Conservation (phyloP, 2,797 vertebrate genomes). For the Gobio occitaniae region DNA sequence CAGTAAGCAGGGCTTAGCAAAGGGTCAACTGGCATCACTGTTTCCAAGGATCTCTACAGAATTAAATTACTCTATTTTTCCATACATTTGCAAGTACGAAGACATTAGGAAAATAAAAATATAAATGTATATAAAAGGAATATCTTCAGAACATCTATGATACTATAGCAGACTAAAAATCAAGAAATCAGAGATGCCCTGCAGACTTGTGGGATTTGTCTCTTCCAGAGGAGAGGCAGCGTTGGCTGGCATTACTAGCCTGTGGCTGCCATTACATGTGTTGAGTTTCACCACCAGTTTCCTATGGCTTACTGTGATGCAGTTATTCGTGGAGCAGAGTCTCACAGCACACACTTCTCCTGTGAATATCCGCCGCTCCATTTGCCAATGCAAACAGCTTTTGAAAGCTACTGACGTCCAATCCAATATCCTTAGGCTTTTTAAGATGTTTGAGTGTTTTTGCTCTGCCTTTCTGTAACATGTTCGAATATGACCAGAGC, state of each 20-base stretch:
- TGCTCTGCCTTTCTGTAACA: constrained; percentile 65
- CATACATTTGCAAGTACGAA: constrained; percentile 16
- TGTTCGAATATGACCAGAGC: constrained; percentile 76
- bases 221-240: constrained; percentile 72
- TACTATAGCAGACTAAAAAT: constrained; percentile 65
- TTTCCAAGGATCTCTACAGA: not conserved
- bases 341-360: constrained; percentile 79
- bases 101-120: constrained; percentile 18
- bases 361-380: constrained; percentile 69
- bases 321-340: constrained; percentile 73
- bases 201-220: constrained; percentile 65
- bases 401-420: constrained; percentile 77
- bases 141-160: not conserved
- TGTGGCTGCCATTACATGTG: constrained; percentile 81
- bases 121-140: constrained; percentile 10
- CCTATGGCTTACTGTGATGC: constrained; percentile 76
- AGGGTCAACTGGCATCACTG: not conserved
- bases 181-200: constrained; percentile 50
- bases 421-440: constrained; percentile 77
- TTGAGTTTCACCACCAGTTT: constrained; percentile 80
- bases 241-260: constrained; percentile 72
- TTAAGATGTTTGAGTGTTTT: constrained; percentile 66
- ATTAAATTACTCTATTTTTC: not conserved
- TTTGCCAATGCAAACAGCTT: constrained; percentile 80
- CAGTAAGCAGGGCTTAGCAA: not conserved